Evolutionary conservation across 1,140 invertebrate species (phyloP).

Genomic region (Danaus plexippus): DNA sequence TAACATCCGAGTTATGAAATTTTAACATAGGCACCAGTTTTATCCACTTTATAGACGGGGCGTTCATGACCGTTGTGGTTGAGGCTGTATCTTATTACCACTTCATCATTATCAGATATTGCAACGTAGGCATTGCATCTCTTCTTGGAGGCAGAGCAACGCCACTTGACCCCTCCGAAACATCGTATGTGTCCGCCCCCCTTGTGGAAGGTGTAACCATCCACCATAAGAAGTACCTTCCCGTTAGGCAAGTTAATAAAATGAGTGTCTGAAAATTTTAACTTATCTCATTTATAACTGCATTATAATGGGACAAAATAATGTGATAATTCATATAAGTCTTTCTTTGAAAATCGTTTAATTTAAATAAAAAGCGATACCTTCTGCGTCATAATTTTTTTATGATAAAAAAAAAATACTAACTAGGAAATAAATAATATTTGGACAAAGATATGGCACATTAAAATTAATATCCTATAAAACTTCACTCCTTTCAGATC

Average conservation of each 20-base stretch:
- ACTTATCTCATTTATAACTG: not conserved
- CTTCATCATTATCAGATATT: constrained; percentile 22
- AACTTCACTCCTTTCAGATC: too few species aligned
- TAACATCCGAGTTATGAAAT: constrained; percentile 4
- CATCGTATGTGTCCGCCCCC: constrained; percentile 18
- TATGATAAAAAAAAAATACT: not conserved
- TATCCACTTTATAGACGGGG: constrained; percentile 15
- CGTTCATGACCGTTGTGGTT: constrained; percentile 21
- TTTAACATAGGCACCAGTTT: constrained; percentile 20
- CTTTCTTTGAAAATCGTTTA: constrained; percentile 8
- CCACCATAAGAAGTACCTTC: constrained; percentile 25
- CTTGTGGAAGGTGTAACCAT: constrained; percentile 37
- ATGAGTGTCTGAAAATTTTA: constrained; percentile 2
- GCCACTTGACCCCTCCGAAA: constrained; percentile 25
- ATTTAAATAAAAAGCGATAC: too few species aligned
- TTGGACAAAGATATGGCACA: not conserved
- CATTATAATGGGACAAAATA: not conserved
- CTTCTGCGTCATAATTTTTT: not conserved
- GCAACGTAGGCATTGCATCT: constrained; percentile 29
- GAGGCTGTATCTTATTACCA: constrained; percentile 17
- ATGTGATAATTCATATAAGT: not conserved
- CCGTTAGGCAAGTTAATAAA: constrained; percentile 21
- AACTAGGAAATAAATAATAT: not conserved
- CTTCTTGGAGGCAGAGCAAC: constrained; percentile 30
- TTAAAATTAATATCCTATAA: constrained; percentile 5